Base-by-base conservation (phyloP, 2,888 invertebrate genomes). In the Lepidochitona cinerea region DNA sequence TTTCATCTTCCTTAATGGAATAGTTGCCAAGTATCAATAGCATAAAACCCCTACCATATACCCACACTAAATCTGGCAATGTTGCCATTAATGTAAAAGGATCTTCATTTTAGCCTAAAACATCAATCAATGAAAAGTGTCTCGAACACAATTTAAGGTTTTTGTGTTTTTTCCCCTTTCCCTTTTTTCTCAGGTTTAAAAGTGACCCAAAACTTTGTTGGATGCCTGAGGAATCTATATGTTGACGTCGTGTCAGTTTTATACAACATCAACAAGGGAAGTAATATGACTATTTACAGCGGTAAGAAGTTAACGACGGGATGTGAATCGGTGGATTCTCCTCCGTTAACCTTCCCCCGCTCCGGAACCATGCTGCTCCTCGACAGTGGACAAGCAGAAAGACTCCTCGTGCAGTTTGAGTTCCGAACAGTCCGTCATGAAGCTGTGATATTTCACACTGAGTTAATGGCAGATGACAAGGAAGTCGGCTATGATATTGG, bases 221-320 rank as follows among this genome's bases (percentile, higher is more conserved):
- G 98, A 33, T 96, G 96, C 83, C 90, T 98, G 49, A 96, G 96
- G 88, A 96, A 96, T 89, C 96, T 97, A 66, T 97, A 96, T 90
- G 97, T 96, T 91, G 97, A 97, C 90, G 96, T 97, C 87, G 94
- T 96, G 37, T 96, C 96, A 0, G 96, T 98, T 80, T 92, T 98
- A 77, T 96, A 97, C 89, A 96, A 96, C 87, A 91, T 97, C 54
- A 74, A 77, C 26, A 65, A 74, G 36, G 75, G 75, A 5, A 81
- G 80, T 52, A 67, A 35, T n/a, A 66, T 69, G 73, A 18, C 71
- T 73, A n/a, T 35, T 68, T 0, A 85, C 85, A 67, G 79, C 83
- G 75, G 85, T 85, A 0, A 69, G 76, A 71, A 72, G n/a, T 81
- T 83, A 2, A 73, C 78, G 18, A 83, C 79, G 67, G 79, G 79